Conservation (phyloP, 2,113 vertebrate species). For the Gracilinanus agilis region DNA sequence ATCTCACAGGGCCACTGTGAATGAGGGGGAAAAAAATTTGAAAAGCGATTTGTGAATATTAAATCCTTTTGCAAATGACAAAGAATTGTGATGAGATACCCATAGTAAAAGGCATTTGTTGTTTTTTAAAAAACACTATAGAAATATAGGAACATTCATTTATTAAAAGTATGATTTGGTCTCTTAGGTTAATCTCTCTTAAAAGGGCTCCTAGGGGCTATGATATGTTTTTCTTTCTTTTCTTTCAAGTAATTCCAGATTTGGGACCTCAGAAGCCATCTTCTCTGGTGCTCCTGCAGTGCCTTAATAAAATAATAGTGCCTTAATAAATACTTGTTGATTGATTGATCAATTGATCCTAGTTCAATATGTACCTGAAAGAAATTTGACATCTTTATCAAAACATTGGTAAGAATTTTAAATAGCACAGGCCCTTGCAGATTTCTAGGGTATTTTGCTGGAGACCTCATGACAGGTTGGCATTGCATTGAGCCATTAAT, state of each 20-base stretch:
- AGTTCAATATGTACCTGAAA: not conserved
- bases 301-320: not conserved
- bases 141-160: too few species aligned
- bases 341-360: not conserved
- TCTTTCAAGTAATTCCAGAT: not conserved
- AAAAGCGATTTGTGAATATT: constrained; percentile 18
- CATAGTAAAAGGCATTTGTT: not conserved
- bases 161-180: not conserved
- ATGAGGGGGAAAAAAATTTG: constrained; percentile 10
- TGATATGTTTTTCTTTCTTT: not conserved
- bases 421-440: not conserved
- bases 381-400: not conserved
- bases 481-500: not conserved
- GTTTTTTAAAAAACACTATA: not conserved
- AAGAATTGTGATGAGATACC: constrained; percentile 13
- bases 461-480: not conserved
- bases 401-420: not conserved
- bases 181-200: not conserved
- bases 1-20: not conserved
- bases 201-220: not conserved
- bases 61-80: constrained; percentile 28
- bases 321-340: not conserved
- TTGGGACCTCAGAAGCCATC: not conserved
- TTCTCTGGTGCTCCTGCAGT: not conserved
- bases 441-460: not conserved